Percentiles rank a stretch among this genome's conserved stretches.
Conservation (phyloP, 2,888 invertebrate species). For the Empis stercorea region DNA sequence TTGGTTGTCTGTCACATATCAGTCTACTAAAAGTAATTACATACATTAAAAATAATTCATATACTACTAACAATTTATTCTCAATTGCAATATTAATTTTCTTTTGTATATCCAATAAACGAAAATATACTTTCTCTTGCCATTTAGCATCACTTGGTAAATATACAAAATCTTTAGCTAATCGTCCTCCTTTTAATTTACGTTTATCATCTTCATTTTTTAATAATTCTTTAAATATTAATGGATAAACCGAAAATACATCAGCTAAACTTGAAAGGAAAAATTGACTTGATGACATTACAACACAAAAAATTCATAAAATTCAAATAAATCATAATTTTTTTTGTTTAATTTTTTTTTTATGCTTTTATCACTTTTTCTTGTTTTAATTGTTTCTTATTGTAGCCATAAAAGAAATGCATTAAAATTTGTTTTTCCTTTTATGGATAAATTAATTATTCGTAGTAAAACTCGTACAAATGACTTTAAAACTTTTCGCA, state of each 20-base stretch:
- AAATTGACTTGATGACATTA: slow-evolving; percentile 22
- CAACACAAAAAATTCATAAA: too few relatives aligned
- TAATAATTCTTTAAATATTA: slow-evolving; percentile 48
- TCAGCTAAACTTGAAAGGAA: slow-evolving; percentile 35
- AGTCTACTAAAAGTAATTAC: too few relatives aligned
- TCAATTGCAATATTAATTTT: slow-evolving; percentile 32
- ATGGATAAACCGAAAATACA: slow-evolving; percentile 53
- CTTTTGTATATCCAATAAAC: slow-evolving; percentile 42
- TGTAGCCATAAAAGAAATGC: too few relatives aligned
- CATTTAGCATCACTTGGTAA: slow-evolving; percentile 45
- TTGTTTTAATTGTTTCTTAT: too few relatives aligned
- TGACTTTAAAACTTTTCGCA: too few relatives aligned
- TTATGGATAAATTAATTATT: background rate
- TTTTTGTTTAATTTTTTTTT: background rate
- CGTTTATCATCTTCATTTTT: slow-evolving; percentile 38
- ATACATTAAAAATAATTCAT: too few relatives aligned
- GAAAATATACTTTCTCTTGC: slow-evolving; percentile 43
- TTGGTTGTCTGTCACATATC: too few relatives aligned
- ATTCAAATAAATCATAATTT: background rate
- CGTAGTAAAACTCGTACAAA: too few relatives aligned
- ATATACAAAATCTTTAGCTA: slow-evolving; percentile 26
- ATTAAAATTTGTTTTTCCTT: too few relatives aligned
- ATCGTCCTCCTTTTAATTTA: slow-evolving; percentile 30
- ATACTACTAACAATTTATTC: slow-evolving; percentile 22
- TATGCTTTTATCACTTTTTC: too few relatives aligned